phyloP scores from a whole-genome alignment of 2,113 vertebrate genomes.

The Tetrax tetrax region DNA sequence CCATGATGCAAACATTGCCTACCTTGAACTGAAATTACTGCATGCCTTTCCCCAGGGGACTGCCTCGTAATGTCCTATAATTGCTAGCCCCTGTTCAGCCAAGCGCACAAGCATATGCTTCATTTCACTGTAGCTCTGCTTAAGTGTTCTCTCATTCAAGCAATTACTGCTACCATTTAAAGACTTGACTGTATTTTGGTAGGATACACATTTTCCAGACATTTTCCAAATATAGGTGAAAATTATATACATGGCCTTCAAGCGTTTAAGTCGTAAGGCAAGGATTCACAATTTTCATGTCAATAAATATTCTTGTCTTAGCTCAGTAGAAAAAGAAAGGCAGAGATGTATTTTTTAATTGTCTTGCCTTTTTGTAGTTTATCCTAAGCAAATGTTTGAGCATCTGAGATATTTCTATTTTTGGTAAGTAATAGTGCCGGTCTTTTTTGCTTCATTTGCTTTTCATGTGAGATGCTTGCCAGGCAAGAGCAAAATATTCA shows the following conservation, averaged over 20 bases:
- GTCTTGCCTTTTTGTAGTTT: constrained; percentile 39
- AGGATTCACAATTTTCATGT: not conserved
- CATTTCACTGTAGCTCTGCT: not conserved
- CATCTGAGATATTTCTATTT: constrained; percentile 59
- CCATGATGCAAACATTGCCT: not conserved
- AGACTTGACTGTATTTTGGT: not conserved
- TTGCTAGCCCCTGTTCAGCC: not conserved
- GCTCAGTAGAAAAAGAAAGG: not conserved
- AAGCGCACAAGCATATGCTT: not conserved
- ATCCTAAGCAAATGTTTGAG: constrained; percentile 40
- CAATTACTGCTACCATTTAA: not conserved
- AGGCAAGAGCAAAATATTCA: constrained; percentile 50
- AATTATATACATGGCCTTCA: not conserved
- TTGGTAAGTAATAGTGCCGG: constrained; percentile 54
- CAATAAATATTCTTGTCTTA: not conserved
- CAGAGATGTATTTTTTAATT: not conserved
- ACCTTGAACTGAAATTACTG: not conserved
- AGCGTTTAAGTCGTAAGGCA: not conserved
- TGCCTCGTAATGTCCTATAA: not conserved
- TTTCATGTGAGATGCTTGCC: constrained; percentile 29
- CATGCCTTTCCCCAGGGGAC: not conserved
- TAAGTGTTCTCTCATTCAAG: not conserved
- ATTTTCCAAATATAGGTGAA: not conserved
- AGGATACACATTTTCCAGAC: not conserved
- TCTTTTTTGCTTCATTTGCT: constrained; percentile 55